phyloP scores from a whole-genome alignment of 2,888 invertebrate genomes.

The Caenorhabditis uteleia region DNA sequence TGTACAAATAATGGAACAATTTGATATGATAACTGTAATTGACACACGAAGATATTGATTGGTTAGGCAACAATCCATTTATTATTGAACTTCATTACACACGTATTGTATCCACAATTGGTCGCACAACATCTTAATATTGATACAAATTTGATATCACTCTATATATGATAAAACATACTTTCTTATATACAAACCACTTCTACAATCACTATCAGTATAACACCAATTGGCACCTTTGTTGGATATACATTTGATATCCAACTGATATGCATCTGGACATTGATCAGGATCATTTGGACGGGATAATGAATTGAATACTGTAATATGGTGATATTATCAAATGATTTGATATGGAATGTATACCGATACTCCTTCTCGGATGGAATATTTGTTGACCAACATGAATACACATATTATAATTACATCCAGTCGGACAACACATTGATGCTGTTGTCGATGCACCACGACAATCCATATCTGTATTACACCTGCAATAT shows the following conservation, averaged over 20 bases:
- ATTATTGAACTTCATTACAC: conserved; percentile 48
- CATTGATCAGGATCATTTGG: conserved; percentile 22
- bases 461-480: conserved; percentile 41
- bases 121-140: conserved; percentile 49
- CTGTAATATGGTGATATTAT: conserved; percentile 10
- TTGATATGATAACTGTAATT: background rate
- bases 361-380: conserved; percentile 24
- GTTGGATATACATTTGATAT: conserved; percentile 36
- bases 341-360: no score
- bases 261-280: conserved; percentile 45
- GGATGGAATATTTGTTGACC: conserved; percentile 32
- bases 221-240: conserved; percentile 44
- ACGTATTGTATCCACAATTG: conserved; percentile 48
- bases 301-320: conserved; percentile 23
- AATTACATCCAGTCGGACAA: conserved; percentile 55
- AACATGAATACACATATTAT: conserved; percentile 54
- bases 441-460: conserved; percentile 53
- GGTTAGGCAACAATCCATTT: conserved; percentile 50
- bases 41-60: background rate
- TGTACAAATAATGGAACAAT: background rate
- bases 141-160: background rate
- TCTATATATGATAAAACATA: conserved; percentile 12
- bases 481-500: conserved; percentile 46
- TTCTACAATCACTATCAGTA: conserved; percentile 42
- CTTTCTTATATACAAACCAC: conserved; percentile 44